Evolutionary conservation across 2,888 invertebrate species (phyloP).

Genomic region (Syritta pipiens): DNA sequence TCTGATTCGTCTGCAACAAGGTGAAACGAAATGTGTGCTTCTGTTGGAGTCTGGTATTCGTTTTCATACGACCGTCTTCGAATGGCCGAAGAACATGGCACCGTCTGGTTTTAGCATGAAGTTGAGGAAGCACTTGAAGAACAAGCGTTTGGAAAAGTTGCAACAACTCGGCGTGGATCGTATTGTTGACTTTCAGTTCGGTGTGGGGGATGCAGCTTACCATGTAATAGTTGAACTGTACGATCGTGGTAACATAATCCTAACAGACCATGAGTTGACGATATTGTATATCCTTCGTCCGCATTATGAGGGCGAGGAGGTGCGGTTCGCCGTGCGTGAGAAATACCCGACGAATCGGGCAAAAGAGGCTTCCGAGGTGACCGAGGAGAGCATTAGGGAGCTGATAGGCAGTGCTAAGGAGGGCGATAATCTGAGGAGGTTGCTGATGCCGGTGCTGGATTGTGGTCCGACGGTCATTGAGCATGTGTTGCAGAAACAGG

Average conservation of each 20-base stretch:
- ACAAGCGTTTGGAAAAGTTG: slow-evolving; percentile 93
- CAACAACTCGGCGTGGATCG: slow-evolving; percentile 95
- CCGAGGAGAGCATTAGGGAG: slow-evolving; percentile 81
- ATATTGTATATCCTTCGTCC: slow-evolving; percentile 96
- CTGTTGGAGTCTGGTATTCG: slow-evolving; percentile 96
- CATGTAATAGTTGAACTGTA: slow-evolving; percentile 97
- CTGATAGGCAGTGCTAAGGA: slow-evolving; percentile 83
- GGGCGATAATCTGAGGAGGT: slow-evolving; percentile 89
- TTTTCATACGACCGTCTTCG: slow-evolving; percentile 96
- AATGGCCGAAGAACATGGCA: slow-evolving; percentile 98
- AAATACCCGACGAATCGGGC: slow-evolving; percentile 92
- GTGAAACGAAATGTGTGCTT: slow-evolving; percentile 92
- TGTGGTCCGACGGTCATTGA: slow-evolving; percentile 96
- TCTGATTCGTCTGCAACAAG: slow-evolving; percentile 90
- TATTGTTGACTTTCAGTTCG: slow-evolving; percentile 97
- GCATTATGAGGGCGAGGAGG: slow-evolving; percentile 93
- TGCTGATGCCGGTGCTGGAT: slow-evolving; percentile 90
- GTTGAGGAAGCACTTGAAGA: slow-evolving; percentile 96
- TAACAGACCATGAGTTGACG: slow-evolving; percentile 93
- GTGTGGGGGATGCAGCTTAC: slow-evolving; percentile 94
- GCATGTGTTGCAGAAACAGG: slow-evolving; percentile 88
- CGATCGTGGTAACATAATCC: slow-evolving; percentile 96
- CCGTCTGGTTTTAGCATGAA: slow-evolving; percentile 99
- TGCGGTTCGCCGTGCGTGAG: slow-evolving; percentile 94
- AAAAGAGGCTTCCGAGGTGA: slow-evolving; percentile 81